Evolutionary conservation across 2,888 invertebrate species (phyloP), one percentile per base, ranked within the genome.

Genomic region (Ectobius pallidus): DNA sequence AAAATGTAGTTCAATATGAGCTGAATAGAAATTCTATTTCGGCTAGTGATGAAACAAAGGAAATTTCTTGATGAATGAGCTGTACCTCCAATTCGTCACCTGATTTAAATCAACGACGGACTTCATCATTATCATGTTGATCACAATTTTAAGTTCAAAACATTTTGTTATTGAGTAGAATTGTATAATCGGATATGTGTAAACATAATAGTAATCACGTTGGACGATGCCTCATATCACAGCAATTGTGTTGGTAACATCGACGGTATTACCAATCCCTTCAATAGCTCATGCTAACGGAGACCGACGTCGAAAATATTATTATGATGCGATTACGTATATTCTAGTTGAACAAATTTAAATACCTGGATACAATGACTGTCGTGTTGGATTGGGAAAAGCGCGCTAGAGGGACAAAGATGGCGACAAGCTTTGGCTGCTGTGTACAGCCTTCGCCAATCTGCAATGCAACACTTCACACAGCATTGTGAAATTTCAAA

Each of bases 311-410:
- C 67, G 55, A 65, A 61, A 73, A 73, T 74, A 71, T 74, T 74
- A 74, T 73, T 58, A 73, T 74, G 71, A 74, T 74, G 69, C 52
- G 74, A 74, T 74, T 74, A 74, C 62, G 39, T 42, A n/a, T 30
- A 46, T 74, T 74, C 71, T 69, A 69, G 71, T 69, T 71, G 69
- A 71, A 71, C 74, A 71, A 74, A 58, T 71, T 70, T 58, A 58
- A 69, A 58, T 58, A 65, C 65, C 65, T 30, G 65, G 44, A 65
- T 20, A 65, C 65, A 65, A 65, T 65, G 65, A 27, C 44, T n/a
- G 65, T 42, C 4, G 42, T 42, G 65, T 22, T 25, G 52, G 55
- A 22, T 52, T 46, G 18, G 39, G 30, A 25, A 18, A 39, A 18
- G 70, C 27, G 69, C n/a, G n/a, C n/a, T n/a, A n/a, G n/a, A 16